Conservation (phyloP, 1,140 invertebrate genomes). For the Hyphantria cunea region DNA sequence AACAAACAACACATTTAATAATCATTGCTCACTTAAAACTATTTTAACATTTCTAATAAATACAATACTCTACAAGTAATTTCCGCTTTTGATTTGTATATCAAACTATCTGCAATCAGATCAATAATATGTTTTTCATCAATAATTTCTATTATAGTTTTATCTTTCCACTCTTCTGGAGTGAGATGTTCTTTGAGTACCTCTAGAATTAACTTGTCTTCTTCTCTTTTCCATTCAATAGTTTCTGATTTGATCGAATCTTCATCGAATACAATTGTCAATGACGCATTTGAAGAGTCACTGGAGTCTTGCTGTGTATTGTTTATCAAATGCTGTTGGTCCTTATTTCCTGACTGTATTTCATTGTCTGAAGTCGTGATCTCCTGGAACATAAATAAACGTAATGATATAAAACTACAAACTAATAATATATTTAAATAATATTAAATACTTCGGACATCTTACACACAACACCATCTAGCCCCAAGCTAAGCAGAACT, state of each 20-base stretch:
- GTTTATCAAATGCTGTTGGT: background rate
- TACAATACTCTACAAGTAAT: conserved; percentile 54
- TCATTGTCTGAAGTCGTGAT: conserved; percentile 21
- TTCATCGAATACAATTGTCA: conserved; percentile 45
- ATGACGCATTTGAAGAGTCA: conserved; percentile 19
- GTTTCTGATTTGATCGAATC: conserved; percentile 48
- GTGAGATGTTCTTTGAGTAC: conserved; percentile 50
- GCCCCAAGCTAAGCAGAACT: too few species aligned
- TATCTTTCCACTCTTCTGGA: conserved; percentile 47
- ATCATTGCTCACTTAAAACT: conserved; percentile 31
- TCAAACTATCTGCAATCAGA: conserved; percentile 43
- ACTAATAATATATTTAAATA: background rate
- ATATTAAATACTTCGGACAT: too few species aligned
- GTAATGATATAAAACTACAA: too few species aligned
- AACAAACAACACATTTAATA: background rate
- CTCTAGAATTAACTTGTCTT: conserved; percentile 68
- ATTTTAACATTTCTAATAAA: conserved; percentile 60
- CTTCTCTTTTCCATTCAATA: conserved; percentile 62
- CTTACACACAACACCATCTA: too few species aligned
- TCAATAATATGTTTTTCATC: conserved; percentile 52
- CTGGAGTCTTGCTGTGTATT: conserved; percentile 2
- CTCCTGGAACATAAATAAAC: conserved; percentile 38
- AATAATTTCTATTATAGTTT: conserved; percentile 60
- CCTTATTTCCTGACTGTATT: background rate
- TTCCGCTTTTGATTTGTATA: conserved; percentile 48